These are phyloP conservation scores for Drosophila birchii DNA, from an alignment of 2,888 invertebrate genomes.

Conservation along the genomic window DNA sequence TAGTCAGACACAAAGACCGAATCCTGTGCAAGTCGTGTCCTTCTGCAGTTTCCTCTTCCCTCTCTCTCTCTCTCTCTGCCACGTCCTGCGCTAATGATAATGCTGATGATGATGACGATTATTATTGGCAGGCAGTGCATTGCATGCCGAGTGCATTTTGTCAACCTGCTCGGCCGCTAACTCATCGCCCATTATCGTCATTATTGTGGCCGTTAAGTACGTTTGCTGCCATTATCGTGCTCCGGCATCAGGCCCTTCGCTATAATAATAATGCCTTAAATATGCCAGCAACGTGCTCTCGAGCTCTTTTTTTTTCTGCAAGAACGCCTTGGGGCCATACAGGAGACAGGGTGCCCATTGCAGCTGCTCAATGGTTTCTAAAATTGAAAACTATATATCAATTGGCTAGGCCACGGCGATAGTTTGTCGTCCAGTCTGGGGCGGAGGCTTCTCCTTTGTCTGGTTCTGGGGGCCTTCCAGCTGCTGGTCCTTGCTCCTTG, in stretches of 20 bases:
- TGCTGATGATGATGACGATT: slow-evolving; percentile 62
- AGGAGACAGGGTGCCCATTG: slow-evolving; percentile 20
- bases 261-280: slow-evolving; percentile 65
- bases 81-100: slow-evolving; percentile 9
- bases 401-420: slow-evolving; percentile 76
- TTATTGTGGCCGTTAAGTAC: slow-evolving; percentile 82
- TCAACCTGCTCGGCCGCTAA: slow-evolving; percentile 58
- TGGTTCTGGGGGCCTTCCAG: slow-evolving; percentile 11
- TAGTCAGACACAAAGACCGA: slow-evolving; percentile 39
- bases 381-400: slow-evolving; percentile 83
- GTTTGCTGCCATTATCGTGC: slow-evolving; percentile 65
- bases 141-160: slow-evolving; percentile 68
- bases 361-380: slow-evolving; percentile 72
- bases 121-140: slow-evolving; percentile 63
- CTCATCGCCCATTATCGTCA: slow-evolving; percentile 74
- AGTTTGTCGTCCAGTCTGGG: slow-evolving; percentile 46
- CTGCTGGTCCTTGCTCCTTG: slow-evolving; percentile 25
- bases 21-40: slow-evolving; percentile 28
- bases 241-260: slow-evolving; percentile 3
- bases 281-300: slow-evolving; percentile 51
- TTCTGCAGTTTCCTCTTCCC: slow-evolving; percentile 1
- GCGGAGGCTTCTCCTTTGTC: slow-evolving; percentile 43
- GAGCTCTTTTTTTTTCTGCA: slow-evolving; percentile 17
- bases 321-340: slow-evolving; percentile 7
- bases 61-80: neutral